Percentiles rank a stretch among this genome's conserved stretches.
Evolutionary conservation across 1,140 invertebrate genomes (phyloP).

Genomic region (Bombus sibiricus): DNA sequence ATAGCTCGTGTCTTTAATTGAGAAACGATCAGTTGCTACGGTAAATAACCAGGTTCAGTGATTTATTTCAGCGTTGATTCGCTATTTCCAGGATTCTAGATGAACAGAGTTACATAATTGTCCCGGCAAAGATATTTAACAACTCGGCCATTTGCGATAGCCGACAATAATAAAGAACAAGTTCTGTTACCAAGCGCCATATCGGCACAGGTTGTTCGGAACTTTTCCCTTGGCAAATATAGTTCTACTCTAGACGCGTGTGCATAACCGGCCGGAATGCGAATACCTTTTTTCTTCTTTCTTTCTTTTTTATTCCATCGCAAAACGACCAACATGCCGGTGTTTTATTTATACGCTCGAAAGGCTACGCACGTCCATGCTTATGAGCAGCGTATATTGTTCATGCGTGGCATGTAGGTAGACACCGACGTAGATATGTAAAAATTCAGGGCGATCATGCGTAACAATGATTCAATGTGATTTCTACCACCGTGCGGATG

Average conservation of each 20-base stretch:
- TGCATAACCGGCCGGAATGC: slow-evolving; percentile 25
- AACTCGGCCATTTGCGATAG: too few relatives aligned
- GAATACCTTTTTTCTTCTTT: slow-evolving; percentile 11
- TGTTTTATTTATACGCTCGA: slow-evolving; percentile 60
- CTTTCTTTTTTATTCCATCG: background rate
- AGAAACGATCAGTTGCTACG: background rate
- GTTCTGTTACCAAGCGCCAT: slow-evolving; percentile 45
- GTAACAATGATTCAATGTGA: slow-evolving; percentile 42
- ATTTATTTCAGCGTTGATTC: background rate
- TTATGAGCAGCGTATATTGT: slow-evolving; percentile 45
- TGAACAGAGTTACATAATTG: background rate
- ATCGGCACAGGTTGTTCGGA: slow-evolving; percentile 6
- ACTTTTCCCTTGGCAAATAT: slow-evolving; percentile 31
- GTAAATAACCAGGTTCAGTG: background rate
- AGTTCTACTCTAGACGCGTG: slow-evolving; percentile 6
- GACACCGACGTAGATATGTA: background rate
- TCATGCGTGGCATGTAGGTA: slow-evolving; percentile 39
- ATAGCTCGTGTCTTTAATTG: too few relatives aligned
- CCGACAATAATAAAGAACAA: slow-evolving; percentile 47
- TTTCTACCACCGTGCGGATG: background rate
- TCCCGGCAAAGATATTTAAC: background rate
- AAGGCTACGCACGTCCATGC: slow-evolving; percentile 30
- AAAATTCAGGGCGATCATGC: slow-evolving; percentile 26
- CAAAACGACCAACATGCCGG: slow-evolving; percentile 22
- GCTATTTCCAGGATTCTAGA: background rate